These are phyloP conservation scores for Chloroclystis v-ata DNA, from an alignment of 2,888 invertebrate genomes.

Conservation along the genomic window DNA sequence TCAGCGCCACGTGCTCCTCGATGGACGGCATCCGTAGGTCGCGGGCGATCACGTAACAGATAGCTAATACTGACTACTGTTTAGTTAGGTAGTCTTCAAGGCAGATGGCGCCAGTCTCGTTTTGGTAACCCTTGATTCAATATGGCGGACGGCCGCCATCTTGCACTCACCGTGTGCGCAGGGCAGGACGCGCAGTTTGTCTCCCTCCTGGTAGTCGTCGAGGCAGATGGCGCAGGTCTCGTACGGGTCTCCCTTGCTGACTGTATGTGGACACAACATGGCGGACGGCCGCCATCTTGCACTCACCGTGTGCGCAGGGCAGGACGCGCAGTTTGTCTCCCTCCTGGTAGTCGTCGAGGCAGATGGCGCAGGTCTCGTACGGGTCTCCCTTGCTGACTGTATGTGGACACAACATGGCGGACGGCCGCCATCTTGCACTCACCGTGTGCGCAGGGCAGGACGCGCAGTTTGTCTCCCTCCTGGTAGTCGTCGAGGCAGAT, in stretches of 20 bases:
- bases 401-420: no score
- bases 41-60: no score
- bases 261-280: no score
- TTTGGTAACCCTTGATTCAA: conserved; percentile 95
- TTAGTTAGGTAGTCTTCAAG: conserved; percentile 98
- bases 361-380: conserved; percentile 99
- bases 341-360: conserved; percentile 97
- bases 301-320: conserved; percentile 94
- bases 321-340: conserved; percentile 95
- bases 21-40: no score
- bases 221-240: conserved; percentile 99
- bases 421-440: no score
- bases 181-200: conserved; percentile 94
- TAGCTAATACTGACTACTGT: no score
- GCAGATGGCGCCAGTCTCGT: conserved; percentile 99
- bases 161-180: conserved; percentile 91
- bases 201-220: conserved; percentile 97
- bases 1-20: no score
- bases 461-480: conserved; percentile 95
- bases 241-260: conserved; percentile 95
- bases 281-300: no score
- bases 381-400: conserved; percentile 95
- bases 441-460: conserved; percentile 98
- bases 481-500: conserved; percentile 98
- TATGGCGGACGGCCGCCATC: no score